phyloP scores from a whole-genome alignment of 2,888 invertebrate species.

The Apamea anceps region DNA sequence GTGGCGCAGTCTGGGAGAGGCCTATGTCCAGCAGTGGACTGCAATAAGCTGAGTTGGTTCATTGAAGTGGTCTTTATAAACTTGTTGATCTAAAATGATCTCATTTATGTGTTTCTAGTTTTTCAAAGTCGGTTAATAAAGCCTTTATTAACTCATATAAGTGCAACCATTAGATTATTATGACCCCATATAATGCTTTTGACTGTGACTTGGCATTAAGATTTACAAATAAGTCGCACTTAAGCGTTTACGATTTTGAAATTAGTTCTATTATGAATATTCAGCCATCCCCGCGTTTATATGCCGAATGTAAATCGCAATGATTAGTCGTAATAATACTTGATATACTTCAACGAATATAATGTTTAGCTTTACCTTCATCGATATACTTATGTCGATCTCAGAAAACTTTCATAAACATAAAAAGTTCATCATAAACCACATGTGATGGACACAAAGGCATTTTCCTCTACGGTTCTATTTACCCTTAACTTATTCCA shows the following conservation, averaged over 20 bases:
- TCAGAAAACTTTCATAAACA: background rate
- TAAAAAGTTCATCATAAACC: background rate
- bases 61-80: background rate
- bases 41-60: background rate
- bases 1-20: too few relatives aligned
- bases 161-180: background rate
- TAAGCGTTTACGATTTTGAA: slow-evolving; percentile 14
- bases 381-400: background rate
- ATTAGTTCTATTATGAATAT: slow-evolving; percentile 27
- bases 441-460: slow-evolving; percentile 4
- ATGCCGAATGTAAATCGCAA: background rate
- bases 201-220: slow-evolving; percentile 23
- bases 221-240: background rate
- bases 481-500: background rate
- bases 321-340: background rate
- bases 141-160: background rate
- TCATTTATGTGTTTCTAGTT: background rate
- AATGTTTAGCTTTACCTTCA: background rate
- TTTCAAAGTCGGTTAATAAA: background rate
- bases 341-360: background rate
- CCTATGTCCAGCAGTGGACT: too few relatives aligned
- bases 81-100: background rate
- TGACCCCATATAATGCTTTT: background rate
- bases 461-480: background rate
- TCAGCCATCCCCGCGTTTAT: background rate